Evolutionary conservation across 2,113 vertebrate species (phyloP).

Genomic region (Myxocyprinus asiaticus): DNA sequence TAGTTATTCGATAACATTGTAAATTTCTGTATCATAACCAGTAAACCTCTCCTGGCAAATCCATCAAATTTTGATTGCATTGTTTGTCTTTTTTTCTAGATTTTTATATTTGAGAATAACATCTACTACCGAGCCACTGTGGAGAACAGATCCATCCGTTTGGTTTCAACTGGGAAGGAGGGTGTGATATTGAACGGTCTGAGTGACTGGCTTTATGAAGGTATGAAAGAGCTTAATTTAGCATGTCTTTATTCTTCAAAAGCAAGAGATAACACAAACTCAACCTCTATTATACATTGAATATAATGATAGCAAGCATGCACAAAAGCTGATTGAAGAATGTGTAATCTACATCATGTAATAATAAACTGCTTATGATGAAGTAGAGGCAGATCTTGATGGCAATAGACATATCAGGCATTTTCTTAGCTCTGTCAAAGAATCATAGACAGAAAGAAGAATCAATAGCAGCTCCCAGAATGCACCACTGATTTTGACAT

Average conservation of each 20-base stretch:
- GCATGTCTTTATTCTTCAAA: too few relatives aligned
- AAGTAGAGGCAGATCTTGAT: too few relatives aligned
- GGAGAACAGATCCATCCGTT: constrained; percentile 91
- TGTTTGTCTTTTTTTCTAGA: constrained; percentile 69
- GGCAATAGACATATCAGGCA: too few relatives aligned
- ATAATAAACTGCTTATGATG: too few relatives aligned
- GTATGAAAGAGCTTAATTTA: constrained; percentile 69
- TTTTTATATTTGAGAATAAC: constrained; percentile 99
- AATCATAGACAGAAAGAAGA: background rate
- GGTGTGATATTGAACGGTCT: constrained; percentile 95
- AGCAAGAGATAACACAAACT: too few relatives aligned
- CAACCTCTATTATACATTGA: background rate
- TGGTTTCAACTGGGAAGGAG: constrained; percentile 95
- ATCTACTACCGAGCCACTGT: constrained; percentile 96
- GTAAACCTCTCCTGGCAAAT: background rate
- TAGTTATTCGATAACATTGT: too few relatives aligned
- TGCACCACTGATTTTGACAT: background rate
- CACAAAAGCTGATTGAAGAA: too few relatives aligned
- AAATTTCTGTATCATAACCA: background rate
- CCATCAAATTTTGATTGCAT: constrained; percentile 36
- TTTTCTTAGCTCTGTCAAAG: background rate
- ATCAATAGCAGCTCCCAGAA: constrained; percentile 14
- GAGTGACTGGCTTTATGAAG: constrained; percentile 97
- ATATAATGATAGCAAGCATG: background rate
- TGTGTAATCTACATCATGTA: too few relatives aligned